These are phyloP conservation scores for Alcedo atthis DNA, from an alignment of 2,797 vertebrate species.

Conservation along the genomic window DNA sequence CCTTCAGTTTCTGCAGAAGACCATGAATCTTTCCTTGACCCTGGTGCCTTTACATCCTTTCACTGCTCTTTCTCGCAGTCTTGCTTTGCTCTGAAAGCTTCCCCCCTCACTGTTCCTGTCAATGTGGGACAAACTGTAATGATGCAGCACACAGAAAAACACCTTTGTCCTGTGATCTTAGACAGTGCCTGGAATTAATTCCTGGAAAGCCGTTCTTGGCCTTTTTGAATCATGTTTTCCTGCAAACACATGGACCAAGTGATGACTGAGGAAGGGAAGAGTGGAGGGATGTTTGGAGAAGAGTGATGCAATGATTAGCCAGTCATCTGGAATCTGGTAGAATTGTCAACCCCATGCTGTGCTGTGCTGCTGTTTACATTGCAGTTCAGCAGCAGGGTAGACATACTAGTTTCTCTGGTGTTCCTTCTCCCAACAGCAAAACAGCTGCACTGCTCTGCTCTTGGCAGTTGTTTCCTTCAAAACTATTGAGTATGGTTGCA, in stretches of 20 bases:
- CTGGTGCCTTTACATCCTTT: not conserved
- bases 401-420: not conserved
- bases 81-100: conserved; percentile 26
- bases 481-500: not conserved
- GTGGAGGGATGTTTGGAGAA: not conserved
- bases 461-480: not conserved
- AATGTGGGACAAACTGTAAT: conserved; percentile 61
- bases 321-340: not conserved
- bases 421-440: conserved; percentile 2
- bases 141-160: conserved; percentile 35
- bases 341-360: not conserved
- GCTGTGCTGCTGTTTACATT: not conserved
- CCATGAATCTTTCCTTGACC: not conserved
- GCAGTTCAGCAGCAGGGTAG: not conserved
- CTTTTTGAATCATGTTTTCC: conserved; percentile 14
- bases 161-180: conserved; percentile 56
- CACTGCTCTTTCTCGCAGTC: not conserved
- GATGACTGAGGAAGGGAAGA: not conserved
- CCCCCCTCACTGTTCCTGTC: conserved; percentile 10
- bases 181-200: conserved; percentile 41
- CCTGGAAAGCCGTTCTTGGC: conserved; percentile 65
- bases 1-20: not conserved
- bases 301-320: not conserved
- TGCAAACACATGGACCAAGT: not conserved
- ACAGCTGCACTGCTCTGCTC: not conserved